Base-by-base conservation (phyloP, 2,797 vertebrate genomes). In the Borostomias antarcticus region DNA sequence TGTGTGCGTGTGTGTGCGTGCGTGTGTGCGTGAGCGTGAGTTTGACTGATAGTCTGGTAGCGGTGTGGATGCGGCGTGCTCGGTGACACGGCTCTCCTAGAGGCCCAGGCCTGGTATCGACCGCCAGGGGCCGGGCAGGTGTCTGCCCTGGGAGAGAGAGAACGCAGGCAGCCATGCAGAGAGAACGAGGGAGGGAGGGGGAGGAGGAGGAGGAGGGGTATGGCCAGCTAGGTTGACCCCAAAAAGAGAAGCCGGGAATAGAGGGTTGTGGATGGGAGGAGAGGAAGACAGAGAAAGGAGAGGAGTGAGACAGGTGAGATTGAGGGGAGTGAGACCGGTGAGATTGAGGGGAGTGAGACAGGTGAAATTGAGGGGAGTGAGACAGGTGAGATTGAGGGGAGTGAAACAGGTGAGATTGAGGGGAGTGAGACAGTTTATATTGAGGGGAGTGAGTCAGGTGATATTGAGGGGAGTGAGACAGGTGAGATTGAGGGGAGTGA, bases 31-130 rank as follows among this genome's bases (percentile, higher is more conserved):
- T 57, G 53, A 52, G 26, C 28, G 21, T 56, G 71, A 78, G 62
- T 77, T 76, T 83, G 80, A 83, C 50, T 73, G 79, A 83, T 79
- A 70, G 69, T 63, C 53, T n/a, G 37, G 64, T 26, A 74, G 70
- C 37, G 2, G 62, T 74, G 62, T 62, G 68, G 59, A 82, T 74
- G 68, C 8, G 32, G 80, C 74, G 69, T 68, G 72, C 62, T 75
- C 59, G 72, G 71, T 80, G 76, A 80, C 75, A 68, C 64, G 33
- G 50, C 70, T 78, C 70, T 77, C 64, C 75, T 74, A 59, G 62
- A 82, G 79, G 70, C 70, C 66, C 10, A 33, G 67, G 63, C 62
- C 73, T 70, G 60, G 73, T 86, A 89, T 88, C 19, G 85, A 89
- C 86, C 66, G 62, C 26, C 65, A 69, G 73, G 80, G 77, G 66